A percentile compares a stretch with the other conserved stretches of the same genome.
Evolutionary conservation across 2,797 vertebrate species (phyloP).

Genomic region (Numenius phaeopus): DNA sequence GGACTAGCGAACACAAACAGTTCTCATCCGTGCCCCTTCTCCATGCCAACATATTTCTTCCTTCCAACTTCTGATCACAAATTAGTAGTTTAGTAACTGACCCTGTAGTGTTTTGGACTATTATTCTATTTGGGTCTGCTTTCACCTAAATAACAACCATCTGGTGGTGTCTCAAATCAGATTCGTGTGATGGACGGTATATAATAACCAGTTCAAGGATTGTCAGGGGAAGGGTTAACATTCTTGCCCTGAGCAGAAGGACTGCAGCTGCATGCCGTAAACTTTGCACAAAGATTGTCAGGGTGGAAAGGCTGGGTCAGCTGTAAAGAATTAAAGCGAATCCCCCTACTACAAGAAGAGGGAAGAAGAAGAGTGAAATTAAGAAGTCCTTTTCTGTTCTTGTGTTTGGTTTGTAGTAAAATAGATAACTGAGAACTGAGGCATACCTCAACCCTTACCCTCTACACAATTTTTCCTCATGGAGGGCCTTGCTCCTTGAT

Average conservation of each 20-base stretch:
- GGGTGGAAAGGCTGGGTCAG: constrained; percentile 57
- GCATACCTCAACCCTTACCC: neutral
- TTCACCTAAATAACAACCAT: constrained; percentile 66
- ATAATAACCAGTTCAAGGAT: constrained; percentile 61
- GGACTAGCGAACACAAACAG: neutral
- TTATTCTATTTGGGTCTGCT: constrained; percentile 34
- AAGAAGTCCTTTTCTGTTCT: constrained; percentile 33
- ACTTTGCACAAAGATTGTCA: constrained; percentile 51
- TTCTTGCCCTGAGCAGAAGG: constrained; percentile 65
- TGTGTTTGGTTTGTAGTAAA: neutral
- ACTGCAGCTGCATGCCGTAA: constrained; percentile 42
- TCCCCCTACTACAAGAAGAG: constrained; percentile 52
- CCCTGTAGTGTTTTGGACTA: neutral
- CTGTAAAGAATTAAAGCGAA: constrained; percentile 71
- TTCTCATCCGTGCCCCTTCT: constrained; percentile 16
- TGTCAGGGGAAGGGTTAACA: constrained; percentile 69
- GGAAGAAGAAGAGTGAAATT: constrained; percentile 38
- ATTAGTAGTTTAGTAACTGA: constrained; percentile 48
- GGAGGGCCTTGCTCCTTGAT: constrained; percentile 8
- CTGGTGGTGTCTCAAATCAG: constrained; percentile 49
- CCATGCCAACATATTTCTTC: constrained; percentile 34
- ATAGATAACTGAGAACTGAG: constrained; percentile 47
- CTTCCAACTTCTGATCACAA: constrained; percentile 49
- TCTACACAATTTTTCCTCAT: constrained; percentile 1
- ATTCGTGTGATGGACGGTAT: constrained; percentile 25